These are phyloP conservation scores for Lynx canadensis DNA, from an alignment of 2,113 vertebrate genomes.

Conservation along the genomic window DNA sequence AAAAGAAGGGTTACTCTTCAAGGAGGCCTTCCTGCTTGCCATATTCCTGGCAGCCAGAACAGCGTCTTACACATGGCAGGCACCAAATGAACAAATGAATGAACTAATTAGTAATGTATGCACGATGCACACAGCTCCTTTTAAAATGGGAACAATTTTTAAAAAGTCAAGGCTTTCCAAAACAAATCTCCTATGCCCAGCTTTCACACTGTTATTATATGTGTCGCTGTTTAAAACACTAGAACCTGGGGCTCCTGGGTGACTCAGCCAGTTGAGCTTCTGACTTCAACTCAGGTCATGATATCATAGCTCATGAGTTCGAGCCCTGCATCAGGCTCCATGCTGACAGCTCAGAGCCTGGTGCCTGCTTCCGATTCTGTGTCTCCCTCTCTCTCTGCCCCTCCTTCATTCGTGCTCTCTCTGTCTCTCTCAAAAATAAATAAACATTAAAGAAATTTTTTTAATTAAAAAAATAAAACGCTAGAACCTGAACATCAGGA, in stretches of 20 bases:
- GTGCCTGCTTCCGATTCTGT: too few relatives aligned
- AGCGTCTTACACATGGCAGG: not conserved
- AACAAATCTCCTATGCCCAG: not conserved
- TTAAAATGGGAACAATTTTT: not conserved
- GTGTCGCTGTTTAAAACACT: not conserved
- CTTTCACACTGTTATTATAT: not conserved
- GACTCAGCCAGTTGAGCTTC: too few relatives aligned
- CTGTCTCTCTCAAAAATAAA: too few relatives aligned
- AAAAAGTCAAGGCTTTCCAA: not conserved
- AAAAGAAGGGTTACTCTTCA: not conserved
- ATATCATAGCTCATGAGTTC: too few relatives aligned
- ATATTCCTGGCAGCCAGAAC: not conserved
- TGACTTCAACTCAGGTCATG: too few relatives aligned
- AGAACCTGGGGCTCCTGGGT: too few relatives aligned
- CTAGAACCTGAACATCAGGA: not conserved
- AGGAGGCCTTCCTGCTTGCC: not conserved
- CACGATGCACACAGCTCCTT: not conserved
- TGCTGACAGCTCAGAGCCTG: too few relatives aligned
- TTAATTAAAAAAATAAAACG: not conserved
- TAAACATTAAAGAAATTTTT: too few relatives aligned
- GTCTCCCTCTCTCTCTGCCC: too few relatives aligned
- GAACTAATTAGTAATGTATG: not conserved
- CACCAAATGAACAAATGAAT: not conserved
- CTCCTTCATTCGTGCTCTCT: too few relatives aligned
- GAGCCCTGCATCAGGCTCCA: too few relatives aligned